Conservation (phyloP, 2,888 invertebrate species). For the Drosophila acutilabella region DNA sequence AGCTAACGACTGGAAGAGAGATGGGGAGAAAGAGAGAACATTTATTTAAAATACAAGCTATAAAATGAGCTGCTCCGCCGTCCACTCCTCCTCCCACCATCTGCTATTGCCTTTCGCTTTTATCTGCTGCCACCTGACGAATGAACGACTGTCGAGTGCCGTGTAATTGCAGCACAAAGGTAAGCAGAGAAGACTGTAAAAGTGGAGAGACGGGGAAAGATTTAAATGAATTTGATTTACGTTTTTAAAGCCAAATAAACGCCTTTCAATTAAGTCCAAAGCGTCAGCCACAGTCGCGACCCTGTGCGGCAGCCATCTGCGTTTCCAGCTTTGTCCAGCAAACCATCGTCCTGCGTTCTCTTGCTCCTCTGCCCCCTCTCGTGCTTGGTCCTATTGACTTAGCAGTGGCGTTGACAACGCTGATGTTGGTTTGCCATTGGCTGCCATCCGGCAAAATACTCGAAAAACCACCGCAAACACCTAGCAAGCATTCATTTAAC, state of each 20-base stretch:
- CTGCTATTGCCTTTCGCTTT: not conserved
- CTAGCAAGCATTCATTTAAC: slow-evolving; percentile 73
- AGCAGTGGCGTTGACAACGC: slow-evolving; percentile 76
- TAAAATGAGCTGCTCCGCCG: slow-evolving; percentile 67
- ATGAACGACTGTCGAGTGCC: slow-evolving; percentile 64
- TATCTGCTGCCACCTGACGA: not conserved
- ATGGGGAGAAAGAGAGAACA: slow-evolving; percentile 45
- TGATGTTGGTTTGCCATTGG: slow-evolving; percentile 51
- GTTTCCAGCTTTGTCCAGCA: slow-evolving; percentile 1
- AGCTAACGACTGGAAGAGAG: not conserved
- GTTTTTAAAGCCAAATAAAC: slow-evolving; percentile 82
- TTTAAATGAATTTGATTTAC: slow-evolving; percentile 83
- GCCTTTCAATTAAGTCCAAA: slow-evolving; percentile 80
- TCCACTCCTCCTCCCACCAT: not conserved
- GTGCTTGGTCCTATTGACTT: slow-evolving; percentile 68
- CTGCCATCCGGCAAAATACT: slow-evolving; percentile 68
- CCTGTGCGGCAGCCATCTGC: slow-evolving; percentile 36
- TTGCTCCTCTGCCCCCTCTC: slow-evolving; percentile 6
- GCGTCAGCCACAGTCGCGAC: slow-evolving; percentile 58
- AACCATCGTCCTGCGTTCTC: slow-evolving; percentile 1
- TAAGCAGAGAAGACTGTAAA: slow-evolving; percentile 14
- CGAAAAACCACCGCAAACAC: slow-evolving; percentile 80
- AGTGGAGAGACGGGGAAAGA: slow-evolving; percentile 29
- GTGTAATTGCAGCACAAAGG: slow-evolving; percentile 77
- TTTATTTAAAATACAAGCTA: slow-evolving; percentile 81